Evolutionary conservation across 1,140 invertebrate species (phyloP), one percentile per base, ranked within the genome.

Genomic region (Mesaphorura yosii): DNA sequence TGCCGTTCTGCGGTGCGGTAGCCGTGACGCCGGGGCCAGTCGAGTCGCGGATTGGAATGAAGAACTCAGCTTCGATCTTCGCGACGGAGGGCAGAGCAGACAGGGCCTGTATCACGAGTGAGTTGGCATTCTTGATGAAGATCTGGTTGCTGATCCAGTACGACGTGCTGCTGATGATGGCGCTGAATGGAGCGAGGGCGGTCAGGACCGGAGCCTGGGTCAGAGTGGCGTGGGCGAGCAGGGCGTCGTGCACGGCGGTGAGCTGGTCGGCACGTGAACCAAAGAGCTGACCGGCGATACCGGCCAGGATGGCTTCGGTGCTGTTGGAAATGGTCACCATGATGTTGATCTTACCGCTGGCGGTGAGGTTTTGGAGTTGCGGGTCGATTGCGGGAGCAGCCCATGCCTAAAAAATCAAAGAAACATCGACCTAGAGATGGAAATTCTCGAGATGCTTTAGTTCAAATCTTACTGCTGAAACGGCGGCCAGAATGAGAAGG

Each of bases 141-240:
- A 56, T 46, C 25, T 46, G n/a, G 29, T 56, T 56, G 6, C 5
- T 45, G 15, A 48, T 29, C 54, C 54, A 56, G 22, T 51, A 51
- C n/a, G 17, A 42, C 20, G 31, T n/a, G n/a, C n/a, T n/a, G n/a
- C n/a, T n/a, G n/a, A 34, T n/a, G 31, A 10, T 10, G 31, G 10
- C 10, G 10, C n/a, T n/a, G n/a, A 34, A 10, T 34, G 10, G 10
- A 34, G 31, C 31, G 10, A 34, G n/a, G n/a, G 31, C 31, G n/a
- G 31, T n/a, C 10, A 34, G 10, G 31, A 34, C 31, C 10, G 10
- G 10, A 10, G 10, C n/a, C 31, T 34, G 31, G 31, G 31, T 10
- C n/a, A 10, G 10, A 34, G 31, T n/a, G 10, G 31, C 31, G n/a
- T 34, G 31, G n/a, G 31, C 31, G 10, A 10, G 10, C 10, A 34